phyloP scores from a whole-genome alignment of 2,113 vertebrate genomes.

The Toxotes jaculatrix region DNA sequence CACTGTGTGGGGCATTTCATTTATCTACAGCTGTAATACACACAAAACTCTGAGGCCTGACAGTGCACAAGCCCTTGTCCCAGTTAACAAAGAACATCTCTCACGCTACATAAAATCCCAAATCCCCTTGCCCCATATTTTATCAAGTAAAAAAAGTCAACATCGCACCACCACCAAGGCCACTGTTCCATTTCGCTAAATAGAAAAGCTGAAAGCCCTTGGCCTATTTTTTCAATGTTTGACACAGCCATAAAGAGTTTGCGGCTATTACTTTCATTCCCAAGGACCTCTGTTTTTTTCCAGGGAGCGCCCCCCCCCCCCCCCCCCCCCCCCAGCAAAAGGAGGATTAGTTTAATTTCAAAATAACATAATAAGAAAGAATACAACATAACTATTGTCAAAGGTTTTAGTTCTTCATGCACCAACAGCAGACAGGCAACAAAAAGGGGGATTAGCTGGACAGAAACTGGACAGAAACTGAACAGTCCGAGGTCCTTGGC shows the following conservation, averaged over 20 bases:
- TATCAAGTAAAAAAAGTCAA: conserved; percentile 63
- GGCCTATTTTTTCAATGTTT: conserved; percentile 65
- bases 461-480: neutral
- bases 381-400: neutral
- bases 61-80: conserved; percentile 60
- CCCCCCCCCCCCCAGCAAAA: conserved; percentile 9
- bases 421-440: neutral
- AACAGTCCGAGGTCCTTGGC: neutral
- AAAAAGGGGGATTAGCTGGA: no score
- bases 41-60: conserved; percentile 31
- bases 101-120: conserved; percentile 60
- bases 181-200: conserved; percentile 67
- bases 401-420: neutral
- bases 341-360: conserved; percentile 50
- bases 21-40: neutral
- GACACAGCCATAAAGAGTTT: conserved; percentile 49
- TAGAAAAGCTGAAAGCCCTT: conserved; percentile 65
- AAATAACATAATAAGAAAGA: conserved; percentile 15
- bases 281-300: conserved; percentile 29
- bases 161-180: conserved; percentile 51
- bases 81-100: conserved; percentile 65
- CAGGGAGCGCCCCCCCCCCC: neutral
- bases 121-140: conserved; percentile 67
- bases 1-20: neutral
- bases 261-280: conserved; percentile 55